Conservation (phyloP, 2,113 vertebrate species). For the Manacus vitellinus region DNA sequence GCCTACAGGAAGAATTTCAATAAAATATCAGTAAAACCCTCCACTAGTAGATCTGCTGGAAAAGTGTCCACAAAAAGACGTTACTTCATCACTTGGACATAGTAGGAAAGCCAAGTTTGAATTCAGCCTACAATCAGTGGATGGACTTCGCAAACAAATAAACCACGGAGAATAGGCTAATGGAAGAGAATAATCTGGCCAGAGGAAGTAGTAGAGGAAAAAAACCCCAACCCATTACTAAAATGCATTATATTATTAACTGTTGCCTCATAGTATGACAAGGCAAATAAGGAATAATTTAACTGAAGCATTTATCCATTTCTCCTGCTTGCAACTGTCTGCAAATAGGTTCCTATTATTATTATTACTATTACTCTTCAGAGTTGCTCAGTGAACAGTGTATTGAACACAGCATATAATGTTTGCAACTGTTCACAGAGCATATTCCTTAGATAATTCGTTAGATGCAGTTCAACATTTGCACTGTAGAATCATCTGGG, state of each 20-base stretch:
- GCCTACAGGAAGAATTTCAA: background rate
- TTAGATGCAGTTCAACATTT: background rate
- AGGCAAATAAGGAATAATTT: constrained; percentile 59
- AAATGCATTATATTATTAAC: constrained; percentile 55
- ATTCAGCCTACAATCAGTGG: background rate
- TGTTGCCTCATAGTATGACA: constrained; percentile 35
- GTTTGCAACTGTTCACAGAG: background rate
- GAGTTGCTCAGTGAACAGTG: constrained; percentile 25
- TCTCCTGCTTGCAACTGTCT: constrained; percentile 42
- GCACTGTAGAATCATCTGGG: background rate
- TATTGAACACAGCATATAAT: background rate
- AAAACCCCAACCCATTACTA: background rate
- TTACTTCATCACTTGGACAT: background rate
- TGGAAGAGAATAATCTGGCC: constrained; percentile 33
- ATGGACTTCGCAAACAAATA: constrained; percentile 11
- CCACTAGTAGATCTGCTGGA: background rate
- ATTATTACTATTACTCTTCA: constrained; percentile 41
- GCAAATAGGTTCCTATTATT: constrained; percentile 51
- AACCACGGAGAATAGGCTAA: constrained; percentile 29
- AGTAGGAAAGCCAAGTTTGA: background rate
- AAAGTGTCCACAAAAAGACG: background rate
- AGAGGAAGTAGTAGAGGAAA: constrained; percentile 26
- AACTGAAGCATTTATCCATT: constrained; percentile 48
- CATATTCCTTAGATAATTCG: constrained; percentile 21
- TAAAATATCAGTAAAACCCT: background rate